Base-by-base conservation (phyloP, 2,888 invertebrate genomes). In the Ariolimax columbianus region DNA sequence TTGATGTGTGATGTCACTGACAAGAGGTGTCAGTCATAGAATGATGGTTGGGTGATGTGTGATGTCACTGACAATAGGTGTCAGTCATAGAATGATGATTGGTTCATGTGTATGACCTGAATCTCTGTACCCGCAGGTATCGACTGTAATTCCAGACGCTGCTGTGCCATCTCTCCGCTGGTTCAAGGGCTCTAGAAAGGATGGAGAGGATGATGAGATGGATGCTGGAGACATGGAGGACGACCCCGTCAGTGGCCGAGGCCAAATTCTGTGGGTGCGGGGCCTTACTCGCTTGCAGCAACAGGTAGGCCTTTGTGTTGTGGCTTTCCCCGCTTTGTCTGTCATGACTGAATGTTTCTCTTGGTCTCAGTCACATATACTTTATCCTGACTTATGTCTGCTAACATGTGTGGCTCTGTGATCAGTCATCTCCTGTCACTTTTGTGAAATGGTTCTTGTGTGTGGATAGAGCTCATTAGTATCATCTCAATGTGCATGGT, bases 241-340 rank as follows among this genome's bases (percentile, higher is more conserved):
- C 38, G 89, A 89, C 81, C 84, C 86, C 9, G 89, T 89, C 26
- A 89, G 90, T 55, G 89, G 91, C 0, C 95, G 95, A 92, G 99
- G 99, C 91, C 99, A 99, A 96, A 99, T 99, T 95, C 96, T 99
- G 91, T 99, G 99, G 99, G 98, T 99, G 95, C 96, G 99, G 92
- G 99, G 99, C 93, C 96, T 99, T 91, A 99, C 99, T 93, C 94
- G 96, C 70, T 94, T 96, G 85, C 96, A 96, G 93, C 95, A 95
- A 87, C 95, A 95, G 95, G 96, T 96, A 91, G 94, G 95, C 93
- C 36, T 26, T 40, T 78, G 77, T 78, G 70, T 78, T 83, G 77
- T 83, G 68, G 70, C 78, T 83, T 78, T 36, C 36, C 59, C 68
- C 17, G 75, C 83, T 72, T 82, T 82, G 51, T n/a, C n/a, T 82